phyloP scores from a whole-genome alignment of 2,888 invertebrate genomes.

The Pollenia griseotomentosa region DNA sequence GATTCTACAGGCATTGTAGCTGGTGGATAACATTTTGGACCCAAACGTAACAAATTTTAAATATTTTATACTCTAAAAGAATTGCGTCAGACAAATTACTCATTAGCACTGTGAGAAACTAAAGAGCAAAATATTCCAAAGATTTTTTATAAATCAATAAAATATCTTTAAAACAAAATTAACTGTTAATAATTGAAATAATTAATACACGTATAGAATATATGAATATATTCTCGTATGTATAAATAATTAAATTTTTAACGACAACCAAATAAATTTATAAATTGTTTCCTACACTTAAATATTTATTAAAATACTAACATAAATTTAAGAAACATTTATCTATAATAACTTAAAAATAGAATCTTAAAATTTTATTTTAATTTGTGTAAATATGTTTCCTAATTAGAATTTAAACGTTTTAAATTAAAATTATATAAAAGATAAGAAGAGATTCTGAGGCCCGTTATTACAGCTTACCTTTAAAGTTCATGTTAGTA shows the following conservation, averaged over 20 bases:
- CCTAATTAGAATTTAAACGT: not conserved
- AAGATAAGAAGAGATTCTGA: too few species aligned
- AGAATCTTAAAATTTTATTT: not conserved
- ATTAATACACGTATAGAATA: slow-evolving; percentile 29
- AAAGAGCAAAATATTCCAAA: slow-evolving; percentile 53
- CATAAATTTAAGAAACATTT: slow-evolving; percentile 14
- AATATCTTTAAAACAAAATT: slow-evolving; percentile 36
- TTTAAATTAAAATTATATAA: too few species aligned
- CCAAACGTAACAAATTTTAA: slow-evolving; percentile 24
- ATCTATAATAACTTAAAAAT: not conserved
- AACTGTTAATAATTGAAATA: slow-evolving; percentile 54
- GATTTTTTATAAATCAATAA: slow-evolving; percentile 51
- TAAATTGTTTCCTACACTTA: slow-evolving; percentile 58
- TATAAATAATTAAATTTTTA: slow-evolving; percentile 42
- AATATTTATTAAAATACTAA: slow-evolving; percentile 29
- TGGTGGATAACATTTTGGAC: not conserved
- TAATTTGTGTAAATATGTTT: slow-evolving; percentile 44
- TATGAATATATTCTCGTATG: not conserved
- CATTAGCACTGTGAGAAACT: slow-evolving; percentile 1
- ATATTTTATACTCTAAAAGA: slow-evolving; percentile 72
- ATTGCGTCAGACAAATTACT: slow-evolving; percentile 53
- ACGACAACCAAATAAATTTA: slow-evolving; percentile 28
- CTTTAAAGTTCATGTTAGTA: too few species aligned
- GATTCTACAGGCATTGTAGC: not conserved
- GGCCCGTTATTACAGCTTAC: too few species aligned